Base-by-base conservation (phyloP, 2,888 invertebrate genomes). In the Drosophila subsilvestris region DNA sequence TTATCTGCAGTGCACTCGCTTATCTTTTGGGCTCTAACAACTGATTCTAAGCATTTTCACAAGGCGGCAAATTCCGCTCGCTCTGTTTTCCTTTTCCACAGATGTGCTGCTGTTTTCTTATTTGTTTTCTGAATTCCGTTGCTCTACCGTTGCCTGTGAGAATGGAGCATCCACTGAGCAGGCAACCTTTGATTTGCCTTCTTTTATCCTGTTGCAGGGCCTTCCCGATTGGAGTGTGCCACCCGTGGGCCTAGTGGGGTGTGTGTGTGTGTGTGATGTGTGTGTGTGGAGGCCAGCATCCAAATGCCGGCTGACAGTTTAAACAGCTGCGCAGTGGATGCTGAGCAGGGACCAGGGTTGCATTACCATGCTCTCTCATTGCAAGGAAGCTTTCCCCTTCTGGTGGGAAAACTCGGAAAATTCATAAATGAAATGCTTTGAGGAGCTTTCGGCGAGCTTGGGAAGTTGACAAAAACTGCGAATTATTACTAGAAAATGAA, bases 251-350 rank as follows among this genome's bases (percentile, higher is more conserved):
- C 44, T 29, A 10, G 47, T 29, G 29, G 3, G 12, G 4, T 18
- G 22, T 37, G 57, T 44, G 22, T 12, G 3, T n/a, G 4, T 18
- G 22, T 37, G 57, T 44, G 22, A 14, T n/a, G 53, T 29, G 54
- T 57, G 54, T 57, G 63, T 65, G 69, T 66, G 75, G 72, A 65
- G 44, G 12, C 50, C 75, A 78, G 72, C 68, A 74, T 76, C 67
- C 78, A 87, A 77, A 83, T 61, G 88, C 84, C 84, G 88, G 87
- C 65, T 88, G 84, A 84, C 81, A 78, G 78, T 60, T 79, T 14
- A 3, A 68, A 77, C 76, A 68, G 47, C 59, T 76, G 76, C 76
- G 76, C 76, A 76, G 37, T 65, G 68, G 63, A 76, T 61, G 75
- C 76, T 75, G 75, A 17, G 61, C 57, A 61, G 43, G 53, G 10